These are phyloP conservation scores for Elgonia sp. DNA, from an alignment of 2,888 invertebrate genomes.

Conservation along the genomic window DNA sequence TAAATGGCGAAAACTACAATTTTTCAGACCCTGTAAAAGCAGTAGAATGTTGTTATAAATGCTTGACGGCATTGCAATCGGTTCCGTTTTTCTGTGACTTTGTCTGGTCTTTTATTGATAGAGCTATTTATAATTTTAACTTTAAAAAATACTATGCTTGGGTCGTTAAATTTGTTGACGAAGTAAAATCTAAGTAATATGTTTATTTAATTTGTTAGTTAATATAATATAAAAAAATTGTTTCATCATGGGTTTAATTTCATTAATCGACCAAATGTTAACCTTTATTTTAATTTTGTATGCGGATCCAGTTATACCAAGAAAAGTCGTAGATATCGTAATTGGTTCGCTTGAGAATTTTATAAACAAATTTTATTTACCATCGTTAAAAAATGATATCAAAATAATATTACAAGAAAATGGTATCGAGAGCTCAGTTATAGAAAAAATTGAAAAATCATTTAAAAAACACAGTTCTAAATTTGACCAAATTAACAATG, in stretches of 20 bases:
- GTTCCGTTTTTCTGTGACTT: constrained; percentile 49
- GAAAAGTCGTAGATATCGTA: background rate
- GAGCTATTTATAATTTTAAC: constrained; percentile 45
- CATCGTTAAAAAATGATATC: background rate
- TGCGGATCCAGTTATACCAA: background rate
- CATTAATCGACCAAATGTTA: background rate
- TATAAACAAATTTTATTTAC: background rate
- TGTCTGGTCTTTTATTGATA: constrained; percentile 50
- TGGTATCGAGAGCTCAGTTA: background rate
- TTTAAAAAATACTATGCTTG: constrained; percentile 30
- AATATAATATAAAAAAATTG: too few relatives aligned
- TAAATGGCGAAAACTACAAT: constrained; percentile 45
- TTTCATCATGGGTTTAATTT: background rate
- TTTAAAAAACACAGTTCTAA: background rate
- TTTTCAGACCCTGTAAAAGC: constrained; percentile 38
- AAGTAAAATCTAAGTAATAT: background rate
- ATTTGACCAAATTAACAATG: constrained; percentile 7
- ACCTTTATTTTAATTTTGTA: background rate
- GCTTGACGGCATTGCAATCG: constrained; percentile 20
- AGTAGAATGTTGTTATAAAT: constrained; percentile 46
- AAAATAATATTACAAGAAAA: background rate
- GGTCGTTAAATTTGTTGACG: constrained; percentile 33
- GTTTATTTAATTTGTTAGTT: too few relatives aligned
- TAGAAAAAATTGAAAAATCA: background rate
- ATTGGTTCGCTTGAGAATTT: background rate